These are phyloP conservation scores for Salvelinus alpinus DNA, from an alignment of 2,113 vertebrate genomes.

Conservation along the genomic window DNA sequence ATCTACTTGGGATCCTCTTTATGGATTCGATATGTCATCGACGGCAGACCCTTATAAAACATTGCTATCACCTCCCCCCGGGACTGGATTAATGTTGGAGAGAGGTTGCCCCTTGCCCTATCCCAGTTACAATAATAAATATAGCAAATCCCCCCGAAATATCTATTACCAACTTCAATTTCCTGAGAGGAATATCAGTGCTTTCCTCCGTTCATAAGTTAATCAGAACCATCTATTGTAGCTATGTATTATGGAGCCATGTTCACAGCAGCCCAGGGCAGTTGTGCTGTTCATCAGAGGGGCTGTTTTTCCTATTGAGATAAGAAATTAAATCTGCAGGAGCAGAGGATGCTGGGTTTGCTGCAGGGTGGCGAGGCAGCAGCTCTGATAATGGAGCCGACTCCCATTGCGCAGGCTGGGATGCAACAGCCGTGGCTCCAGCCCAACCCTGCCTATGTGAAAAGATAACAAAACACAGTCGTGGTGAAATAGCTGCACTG, in stretches of 20 bases:
- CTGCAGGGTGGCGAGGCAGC: slow-evolving; percentile 66
- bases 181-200: slow-evolving; percentile 35
- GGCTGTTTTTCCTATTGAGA: slow-evolving; percentile 66
- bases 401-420: slow-evolving; percentile 67
- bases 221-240: slow-evolving; percentile 54
- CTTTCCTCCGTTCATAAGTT: slow-evolving; percentile 27
- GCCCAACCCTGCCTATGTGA: slow-evolving; percentile 62
- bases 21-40: slow-evolving; percentile 33
- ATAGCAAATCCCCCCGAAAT: slow-evolving; percentile 34
- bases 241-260: slow-evolving; percentile 43
- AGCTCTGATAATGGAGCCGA: slow-evolving; percentile 70
- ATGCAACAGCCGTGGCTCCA: slow-evolving; percentile 67
- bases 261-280: slow-evolving; percentile 52
- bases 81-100: slow-evolving; percentile 24
- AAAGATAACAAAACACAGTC: slow-evolving; percentile 54
- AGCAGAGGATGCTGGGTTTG: slow-evolving; percentile 64
- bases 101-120: slow-evolving; percentile 5
- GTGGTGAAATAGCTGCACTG: slow-evolving; percentile 37
- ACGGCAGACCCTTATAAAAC: slow-evolving; percentile 42
- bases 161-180: slow-evolving; percentile 34
- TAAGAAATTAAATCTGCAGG: slow-evolving; percentile 72
- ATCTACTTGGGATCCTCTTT: slow-evolving; percentile 33
- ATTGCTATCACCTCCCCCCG: slow-evolving; percentile 14
- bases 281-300: slow-evolving; percentile 58
- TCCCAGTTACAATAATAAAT: slow-evolving; percentile 48